phyloP scores from a whole-genome alignment of 2,888 invertebrate species.

The Abscondita cerata region DNA sequence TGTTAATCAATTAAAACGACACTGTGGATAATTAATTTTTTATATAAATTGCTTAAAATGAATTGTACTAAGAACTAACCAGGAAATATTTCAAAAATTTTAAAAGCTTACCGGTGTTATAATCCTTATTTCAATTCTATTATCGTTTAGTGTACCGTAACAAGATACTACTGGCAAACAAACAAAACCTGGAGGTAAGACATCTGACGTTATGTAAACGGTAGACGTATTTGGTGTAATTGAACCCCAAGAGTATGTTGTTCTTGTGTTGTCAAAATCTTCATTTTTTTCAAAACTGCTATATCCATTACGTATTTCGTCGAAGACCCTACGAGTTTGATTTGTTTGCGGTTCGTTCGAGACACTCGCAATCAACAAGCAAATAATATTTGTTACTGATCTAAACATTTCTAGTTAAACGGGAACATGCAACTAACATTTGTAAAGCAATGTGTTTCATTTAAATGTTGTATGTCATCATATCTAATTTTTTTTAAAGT shows the following conservation, averaged over 20 bases:
- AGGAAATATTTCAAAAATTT: too few relatives aligned
- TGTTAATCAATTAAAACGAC: too few relatives aligned
- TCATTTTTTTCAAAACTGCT: neutral
- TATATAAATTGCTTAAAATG: too few relatives aligned
- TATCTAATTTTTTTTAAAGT: neutral
- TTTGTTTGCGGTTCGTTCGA: neutral
- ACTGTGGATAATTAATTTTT: too few relatives aligned
- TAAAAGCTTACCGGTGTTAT: constrained; percentile 45
- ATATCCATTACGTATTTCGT: constrained; percentile 1
- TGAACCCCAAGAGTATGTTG: neutral
- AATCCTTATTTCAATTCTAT: constrained; percentile 48
- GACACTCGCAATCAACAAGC: neutral
- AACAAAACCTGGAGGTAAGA: constrained; percentile 37
- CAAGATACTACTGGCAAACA: constrained; percentile 50
- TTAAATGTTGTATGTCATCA: constrained; percentile 2
- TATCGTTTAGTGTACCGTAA: constrained; percentile 33
- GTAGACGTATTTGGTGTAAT: neutral
- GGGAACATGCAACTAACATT: neutral
- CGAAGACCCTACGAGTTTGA: neutral
- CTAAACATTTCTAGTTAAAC: neutral
- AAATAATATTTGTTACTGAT: neutral
- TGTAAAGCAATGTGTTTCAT: neutral
- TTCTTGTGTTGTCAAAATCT: neutral
- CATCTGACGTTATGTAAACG: neutral
- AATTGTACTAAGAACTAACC: too few relatives aligned